Conservation (phyloP, 2,888 invertebrate genomes). For the Adineta ricciae region DNA sequence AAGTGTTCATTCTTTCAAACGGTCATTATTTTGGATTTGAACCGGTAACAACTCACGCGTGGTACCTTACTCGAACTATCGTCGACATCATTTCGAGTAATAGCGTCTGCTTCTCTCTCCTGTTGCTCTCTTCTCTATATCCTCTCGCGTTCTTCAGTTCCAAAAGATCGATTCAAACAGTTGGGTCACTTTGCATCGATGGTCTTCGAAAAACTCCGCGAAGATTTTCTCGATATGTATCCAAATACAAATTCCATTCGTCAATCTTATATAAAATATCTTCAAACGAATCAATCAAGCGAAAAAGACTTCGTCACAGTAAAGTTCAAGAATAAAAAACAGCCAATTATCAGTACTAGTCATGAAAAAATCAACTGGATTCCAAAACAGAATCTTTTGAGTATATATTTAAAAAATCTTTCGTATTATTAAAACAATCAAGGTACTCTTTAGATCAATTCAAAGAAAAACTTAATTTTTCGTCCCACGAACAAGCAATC, state of each 20-base stretch:
- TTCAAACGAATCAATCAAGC: background rate
- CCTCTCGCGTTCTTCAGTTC: background rate
- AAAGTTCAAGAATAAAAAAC: background rate
- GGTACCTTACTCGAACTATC: background rate
- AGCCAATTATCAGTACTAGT: background rate
- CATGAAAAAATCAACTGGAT: background rate
- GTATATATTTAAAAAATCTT: too few relatives aligned
- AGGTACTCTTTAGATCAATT: background rate
- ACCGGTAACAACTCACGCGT: background rate
- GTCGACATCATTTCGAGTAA: background rate
- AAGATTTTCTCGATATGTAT: background rate
- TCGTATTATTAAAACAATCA: too few relatives aligned
- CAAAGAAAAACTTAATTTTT: background rate
- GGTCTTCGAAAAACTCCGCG: constrained; percentile 4
- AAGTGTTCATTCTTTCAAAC: background rate
- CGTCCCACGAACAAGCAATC: background rate
- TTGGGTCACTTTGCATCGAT: background rate
- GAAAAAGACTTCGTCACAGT: background rate
- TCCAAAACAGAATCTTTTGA: background rate
- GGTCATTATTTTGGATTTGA: constrained; percentile 20
- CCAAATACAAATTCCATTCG: background rate
- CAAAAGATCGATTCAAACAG: background rate
- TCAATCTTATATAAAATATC: background rate
- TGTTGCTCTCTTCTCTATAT: background rate
- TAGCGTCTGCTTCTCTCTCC: background rate